Evolutionary conservation across 2,888 invertebrate species (phyloP).

Genomic region (Apocheima hispidaria): DNA sequence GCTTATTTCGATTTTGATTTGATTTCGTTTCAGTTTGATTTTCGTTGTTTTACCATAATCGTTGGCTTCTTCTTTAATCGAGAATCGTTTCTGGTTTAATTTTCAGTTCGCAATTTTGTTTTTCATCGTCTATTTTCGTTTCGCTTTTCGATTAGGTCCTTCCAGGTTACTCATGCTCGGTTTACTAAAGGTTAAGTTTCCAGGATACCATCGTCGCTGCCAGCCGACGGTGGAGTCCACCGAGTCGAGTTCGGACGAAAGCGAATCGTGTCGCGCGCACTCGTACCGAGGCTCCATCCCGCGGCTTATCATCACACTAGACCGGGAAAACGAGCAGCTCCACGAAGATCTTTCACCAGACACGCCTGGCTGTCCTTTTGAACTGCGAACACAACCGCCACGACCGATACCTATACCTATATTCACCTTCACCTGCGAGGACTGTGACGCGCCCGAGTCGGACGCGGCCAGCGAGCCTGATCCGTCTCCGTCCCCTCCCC

Average conservation of each 20-base stretch:
- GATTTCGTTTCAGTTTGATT: constrained; percentile 16
- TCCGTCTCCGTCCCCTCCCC: constrained; percentile 50
- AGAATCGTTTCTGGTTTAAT: not conserved
- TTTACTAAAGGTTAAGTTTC: constrained; percentile 48
- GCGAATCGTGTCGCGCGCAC: constrained; percentile 64
- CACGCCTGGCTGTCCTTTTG: constrained; percentile 73
- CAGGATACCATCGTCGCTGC: constrained; percentile 66
- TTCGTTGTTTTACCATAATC: constrained; percentile 1
- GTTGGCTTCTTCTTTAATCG: not conserved
- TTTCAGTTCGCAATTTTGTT: constrained; percentile 17
- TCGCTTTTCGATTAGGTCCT: constrained; percentile 29
- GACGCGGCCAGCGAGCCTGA: constrained; percentile 39
- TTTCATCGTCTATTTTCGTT: constrained; percentile 20
- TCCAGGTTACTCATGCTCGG: constrained; percentile 34
- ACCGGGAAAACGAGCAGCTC: constrained; percentile 73
- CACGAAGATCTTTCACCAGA: constrained; percentile 75
- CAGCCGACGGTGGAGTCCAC: constrained; percentile 69
- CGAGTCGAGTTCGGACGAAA: constrained; percentile 78
- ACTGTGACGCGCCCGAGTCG: constrained; percentile 62
- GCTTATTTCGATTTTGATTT: constrained; percentile 13
- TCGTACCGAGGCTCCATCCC: constrained; percentile 75
- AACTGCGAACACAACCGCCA: constrained; percentile 56
- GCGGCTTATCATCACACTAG: constrained; percentile 75
- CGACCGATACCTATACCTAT: constrained; percentile 76
- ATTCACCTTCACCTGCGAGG: constrained; percentile 80